phyloP scores from a whole-genome alignment of 2,113 vertebrate genomes.

The Porphyrio hochstetteri region DNA sequence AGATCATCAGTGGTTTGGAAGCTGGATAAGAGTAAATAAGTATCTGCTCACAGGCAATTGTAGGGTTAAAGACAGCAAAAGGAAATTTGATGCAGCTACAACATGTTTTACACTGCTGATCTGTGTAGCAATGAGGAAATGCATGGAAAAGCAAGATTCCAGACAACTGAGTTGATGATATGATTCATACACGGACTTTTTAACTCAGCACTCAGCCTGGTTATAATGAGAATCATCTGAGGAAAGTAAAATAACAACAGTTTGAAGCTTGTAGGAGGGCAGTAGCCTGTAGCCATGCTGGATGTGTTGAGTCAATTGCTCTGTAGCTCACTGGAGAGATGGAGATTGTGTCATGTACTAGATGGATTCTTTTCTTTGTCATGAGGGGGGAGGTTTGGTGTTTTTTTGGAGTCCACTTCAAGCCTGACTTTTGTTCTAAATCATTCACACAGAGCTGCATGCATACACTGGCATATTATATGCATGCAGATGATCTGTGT shows the following conservation, averaged over 20 bases:
- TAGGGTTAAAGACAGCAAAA: constrained; percentile 29
- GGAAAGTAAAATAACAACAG: not conserved
- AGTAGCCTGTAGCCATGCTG: not conserved
- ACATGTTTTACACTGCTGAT: not conserved
- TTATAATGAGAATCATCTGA: constrained; percentile 41
- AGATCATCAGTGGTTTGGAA: not conserved
- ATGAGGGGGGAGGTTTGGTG: not conserved
- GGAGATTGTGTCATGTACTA: not conserved
- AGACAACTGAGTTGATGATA: not conserved
- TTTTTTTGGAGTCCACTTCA: not conserved
- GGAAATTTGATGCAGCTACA: not conserved
- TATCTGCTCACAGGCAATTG: not conserved
- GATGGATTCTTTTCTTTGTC: not conserved
- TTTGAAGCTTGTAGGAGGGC: not conserved
- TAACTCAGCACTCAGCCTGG: not conserved
- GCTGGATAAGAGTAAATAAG: not conserved
- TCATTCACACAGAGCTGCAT: not conserved
- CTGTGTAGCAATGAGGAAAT: not conserved
- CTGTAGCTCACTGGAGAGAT: not conserved
- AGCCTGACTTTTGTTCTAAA: not conserved
- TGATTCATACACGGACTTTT: constrained; percentile 22
- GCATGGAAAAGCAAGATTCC: constrained; percentile 18
- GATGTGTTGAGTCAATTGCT: not conserved
- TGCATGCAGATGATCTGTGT: no score
- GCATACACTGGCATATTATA: not conserved